Evolutionary conservation across 1,140 invertebrate species (phyloP).

Genomic region (Lepidostoma basale): DNA sequence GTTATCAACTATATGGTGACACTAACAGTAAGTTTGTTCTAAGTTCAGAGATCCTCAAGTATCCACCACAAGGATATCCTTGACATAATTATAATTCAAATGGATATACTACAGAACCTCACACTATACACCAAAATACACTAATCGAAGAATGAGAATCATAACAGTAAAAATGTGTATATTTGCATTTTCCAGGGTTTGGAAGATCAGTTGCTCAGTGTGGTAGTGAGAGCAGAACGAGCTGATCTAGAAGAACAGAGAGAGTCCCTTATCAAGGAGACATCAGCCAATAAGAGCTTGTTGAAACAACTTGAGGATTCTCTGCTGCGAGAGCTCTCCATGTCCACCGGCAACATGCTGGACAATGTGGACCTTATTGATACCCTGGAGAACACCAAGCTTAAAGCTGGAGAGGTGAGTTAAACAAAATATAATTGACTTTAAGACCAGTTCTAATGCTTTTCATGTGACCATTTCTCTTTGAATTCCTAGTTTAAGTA

Average conservation of each 20-base stretch:
- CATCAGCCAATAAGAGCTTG: constrained; percentile 82
- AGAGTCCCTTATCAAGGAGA: constrained; percentile 83
- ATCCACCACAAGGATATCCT: no score
- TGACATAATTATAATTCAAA: no score
- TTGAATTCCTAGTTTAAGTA: neutral
- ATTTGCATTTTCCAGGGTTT: constrained; percentile 71
- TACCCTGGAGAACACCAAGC: constrained; percentile 88
- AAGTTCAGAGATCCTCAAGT: no score
- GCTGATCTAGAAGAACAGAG: constrained; percentile 86
- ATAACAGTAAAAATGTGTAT: no score
- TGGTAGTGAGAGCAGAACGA: constrained; percentile 82
- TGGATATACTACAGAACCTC: no score
- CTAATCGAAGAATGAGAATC: no score
- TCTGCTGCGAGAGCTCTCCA: constrained; percentile 79
- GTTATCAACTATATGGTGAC: constrained; percentile 94
- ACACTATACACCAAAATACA: no score
- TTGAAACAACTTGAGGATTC: constrained; percentile 83
- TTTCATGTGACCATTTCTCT: neutral
- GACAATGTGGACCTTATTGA: constrained; percentile 85
- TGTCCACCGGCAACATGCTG: constrained; percentile 87
- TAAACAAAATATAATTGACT: no score
- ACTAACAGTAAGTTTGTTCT: constrained; percentile 62
- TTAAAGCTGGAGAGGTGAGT: constrained; percentile 76
- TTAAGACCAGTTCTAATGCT: no score
- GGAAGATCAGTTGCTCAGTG: constrained; percentile 86